phyloP scores from a whole-genome alignment of 2,113 vertebrate genomes.

The Pluvianellus socialis region DNA sequence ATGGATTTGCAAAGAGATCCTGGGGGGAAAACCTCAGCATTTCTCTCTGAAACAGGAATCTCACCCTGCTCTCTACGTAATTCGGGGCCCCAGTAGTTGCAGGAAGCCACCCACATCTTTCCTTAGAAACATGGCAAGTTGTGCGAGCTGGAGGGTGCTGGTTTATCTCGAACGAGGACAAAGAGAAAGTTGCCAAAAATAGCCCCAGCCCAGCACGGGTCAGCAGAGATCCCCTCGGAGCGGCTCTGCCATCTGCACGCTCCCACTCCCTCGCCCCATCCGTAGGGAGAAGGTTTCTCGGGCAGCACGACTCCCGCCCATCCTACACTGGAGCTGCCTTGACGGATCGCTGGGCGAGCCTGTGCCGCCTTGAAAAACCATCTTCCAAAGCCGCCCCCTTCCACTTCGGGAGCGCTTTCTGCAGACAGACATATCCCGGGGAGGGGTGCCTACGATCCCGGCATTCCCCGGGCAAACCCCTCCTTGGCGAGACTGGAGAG shows the following conservation, averaged over 20 bases:
- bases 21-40: neutral
- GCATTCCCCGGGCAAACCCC: neutral
- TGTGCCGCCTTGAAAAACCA: neutral
- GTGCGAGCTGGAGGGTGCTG: neutral
- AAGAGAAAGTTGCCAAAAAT: neutral
- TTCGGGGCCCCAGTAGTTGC: neutral
- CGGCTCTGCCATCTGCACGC: rapidly evolving
- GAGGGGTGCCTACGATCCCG: neutral
- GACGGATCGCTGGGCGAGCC: neutral
- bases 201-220: neutral
- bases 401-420: rapidly evolving
- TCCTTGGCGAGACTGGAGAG: neutral
- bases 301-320: neutral
- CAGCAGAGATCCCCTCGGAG: neutral
- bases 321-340: neutral
- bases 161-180: neutral
- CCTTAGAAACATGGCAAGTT: neutral
- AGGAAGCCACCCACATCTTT: slow-evolving; percentile 42
- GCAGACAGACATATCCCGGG: neutral
- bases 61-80: neutral
- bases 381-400: neutral
- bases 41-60: neutral
- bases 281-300: neutral
- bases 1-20: neutral
- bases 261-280: neutral